These are phyloP conservation scores for Melieria picta DNA, from an alignment of 2,888 invertebrate genomes.

Conservation along the genomic window DNA sequence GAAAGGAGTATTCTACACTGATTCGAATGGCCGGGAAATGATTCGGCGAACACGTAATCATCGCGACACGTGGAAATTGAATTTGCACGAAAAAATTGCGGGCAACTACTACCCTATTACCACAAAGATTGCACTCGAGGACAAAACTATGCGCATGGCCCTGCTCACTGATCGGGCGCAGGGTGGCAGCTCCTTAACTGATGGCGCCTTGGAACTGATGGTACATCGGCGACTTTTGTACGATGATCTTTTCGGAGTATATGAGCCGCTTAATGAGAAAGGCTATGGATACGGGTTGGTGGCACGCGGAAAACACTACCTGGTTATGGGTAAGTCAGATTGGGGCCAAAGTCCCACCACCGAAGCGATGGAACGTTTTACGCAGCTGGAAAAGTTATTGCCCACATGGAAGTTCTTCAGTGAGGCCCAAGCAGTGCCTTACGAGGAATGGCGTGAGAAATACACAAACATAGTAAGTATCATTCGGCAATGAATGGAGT, in stretches of 20 bases:
- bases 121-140: conserved; percentile 78
- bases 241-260: conserved; percentile 95
- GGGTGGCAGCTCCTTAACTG: conserved; percentile 80
- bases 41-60: conserved; percentile 74
- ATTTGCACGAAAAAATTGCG: conserved; percentile 76
- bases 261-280: conserved; percentile 87
- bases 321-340: conserved; percentile 65
- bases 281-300: conserved; percentile 76
- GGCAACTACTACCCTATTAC: conserved; percentile 96
- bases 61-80: conserved; percentile 79
- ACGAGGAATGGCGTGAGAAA: conserved; percentile 68
- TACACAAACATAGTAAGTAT: conserved; percentile 54
- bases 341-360: conserved; percentile 43
- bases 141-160: conserved; percentile 63
- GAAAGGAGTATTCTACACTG: conserved; percentile 83
- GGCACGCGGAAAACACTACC: conserved; percentile 75
- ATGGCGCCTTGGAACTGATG: conserved; percentile 86
- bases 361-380: conserved; percentile 61
- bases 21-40: conserved; percentile 92
- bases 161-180: conserved; percentile 80
- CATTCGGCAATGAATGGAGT: too few species aligned
- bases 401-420: conserved; percentile 73
- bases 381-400: conserved; percentile 70
- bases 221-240: conserved; percentile 82
- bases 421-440: conserved; percentile 66